phyloP scores from a whole-genome alignment of 2,113 vertebrate species.

The Malurus alboscapulatus region DNA sequence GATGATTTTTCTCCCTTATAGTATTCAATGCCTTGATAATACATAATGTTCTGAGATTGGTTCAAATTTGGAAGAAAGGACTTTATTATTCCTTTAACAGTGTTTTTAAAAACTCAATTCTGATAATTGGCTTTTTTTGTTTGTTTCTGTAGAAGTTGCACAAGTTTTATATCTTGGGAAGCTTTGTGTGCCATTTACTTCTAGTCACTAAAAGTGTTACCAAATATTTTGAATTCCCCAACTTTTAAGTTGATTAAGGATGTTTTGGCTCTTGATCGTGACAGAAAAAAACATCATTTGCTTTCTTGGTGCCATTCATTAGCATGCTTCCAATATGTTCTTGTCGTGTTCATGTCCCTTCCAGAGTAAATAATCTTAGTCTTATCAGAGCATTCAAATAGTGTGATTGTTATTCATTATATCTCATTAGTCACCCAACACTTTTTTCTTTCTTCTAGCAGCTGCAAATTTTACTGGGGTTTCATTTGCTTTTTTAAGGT shows the following conservation, averaged over 20 bases:
- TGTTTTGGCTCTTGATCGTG: not conserved
- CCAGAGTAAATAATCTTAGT: not conserved
- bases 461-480: not conserved
- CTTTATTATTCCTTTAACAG: not conserved
- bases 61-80: not conserved
- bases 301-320: not conserved
- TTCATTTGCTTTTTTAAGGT: not conserved
- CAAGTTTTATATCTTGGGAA: not conserved
- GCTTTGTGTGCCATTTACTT: not conserved
- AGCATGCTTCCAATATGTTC: not conserved
- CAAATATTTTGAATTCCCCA: not conserved
- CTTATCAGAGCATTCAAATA: not conserved
- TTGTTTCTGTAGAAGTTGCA: not conserved
- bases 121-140: not conserved
- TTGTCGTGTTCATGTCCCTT: not conserved
- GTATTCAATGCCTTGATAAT: conserved; percentile 2
- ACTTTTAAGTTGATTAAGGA: not conserved
- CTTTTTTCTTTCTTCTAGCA: not conserved
- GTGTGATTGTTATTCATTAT: not conserved
- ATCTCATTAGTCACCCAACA: not conserved
- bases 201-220: not conserved
- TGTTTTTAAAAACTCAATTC: not conserved
- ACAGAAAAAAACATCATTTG: not conserved
- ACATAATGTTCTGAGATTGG: not conserved
- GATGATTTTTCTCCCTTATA: not conserved